These are phyloP conservation scores for Dione vanillae DNA, from an alignment of 2,888 invertebrate genomes.

Conservation along the genomic window DNA sequence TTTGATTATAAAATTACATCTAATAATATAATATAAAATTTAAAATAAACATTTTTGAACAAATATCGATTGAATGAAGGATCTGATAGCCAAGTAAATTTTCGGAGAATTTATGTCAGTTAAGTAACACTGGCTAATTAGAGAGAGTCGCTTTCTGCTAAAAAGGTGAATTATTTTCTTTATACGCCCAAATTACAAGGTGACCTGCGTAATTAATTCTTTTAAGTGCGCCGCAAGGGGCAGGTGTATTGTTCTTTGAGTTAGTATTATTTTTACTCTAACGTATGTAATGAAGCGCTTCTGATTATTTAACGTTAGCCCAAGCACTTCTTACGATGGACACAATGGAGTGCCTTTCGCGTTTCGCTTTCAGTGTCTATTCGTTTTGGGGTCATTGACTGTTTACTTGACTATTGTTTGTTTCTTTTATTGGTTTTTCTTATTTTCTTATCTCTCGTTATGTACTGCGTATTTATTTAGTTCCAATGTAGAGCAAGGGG, in stretches of 20 bases:
- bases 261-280: slow-evolving; percentile 1
- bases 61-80: not conserved
- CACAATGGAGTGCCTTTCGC: not conserved
- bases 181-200: slow-evolving; percentile 14
- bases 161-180: slow-evolving; percentile 23
- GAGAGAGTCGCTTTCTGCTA: not conserved
- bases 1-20: too few species aligned
- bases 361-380: not conserved
- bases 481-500: too few species aligned
- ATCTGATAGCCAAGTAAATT: not conserved
- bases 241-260: slow-evolving; percentile 15
- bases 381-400: not conserved
- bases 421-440: not conserved
- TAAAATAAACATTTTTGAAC: too few species aligned
- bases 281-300: slow-evolving; percentile 9
- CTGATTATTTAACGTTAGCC: slow-evolving; percentile 6
- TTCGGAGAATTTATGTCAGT: not conserved
- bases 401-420: not conserved
- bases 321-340: slow-evolving; percentile 2
- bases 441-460: not conserved
- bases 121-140: not conserved
- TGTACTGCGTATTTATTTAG: too few species aligned
- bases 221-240: slow-evolving; percentile 11
- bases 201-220: slow-evolving; percentile 15
- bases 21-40: too few species aligned